A percentile compares a stretch with the other conserved stretches of the same genome.
These are phyloP conservation scores for Drosophila yooni DNA, from an alignment of 2,888 invertebrate species.

Conservation along the genomic window DNA sequence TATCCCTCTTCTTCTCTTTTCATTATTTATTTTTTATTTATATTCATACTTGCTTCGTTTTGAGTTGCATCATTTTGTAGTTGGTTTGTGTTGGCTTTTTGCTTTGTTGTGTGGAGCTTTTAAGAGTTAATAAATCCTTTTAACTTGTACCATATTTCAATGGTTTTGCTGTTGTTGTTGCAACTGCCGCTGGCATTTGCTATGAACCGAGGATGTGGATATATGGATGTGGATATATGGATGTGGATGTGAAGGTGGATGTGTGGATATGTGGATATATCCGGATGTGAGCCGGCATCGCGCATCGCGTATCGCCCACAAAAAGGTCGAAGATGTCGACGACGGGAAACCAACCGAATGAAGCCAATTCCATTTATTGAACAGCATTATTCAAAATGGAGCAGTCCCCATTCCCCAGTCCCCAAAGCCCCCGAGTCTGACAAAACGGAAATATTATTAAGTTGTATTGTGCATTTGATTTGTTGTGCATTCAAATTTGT, in stretches of 20 bases:
- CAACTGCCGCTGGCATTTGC: conserved; percentile 42
- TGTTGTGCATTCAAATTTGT: conserved; percentile 63
- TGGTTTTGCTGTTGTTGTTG: conserved; percentile 46
- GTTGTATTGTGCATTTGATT: conserved; percentile 69
- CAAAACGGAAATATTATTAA: conserved; percentile 69
- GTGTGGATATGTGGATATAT: conserved; percentile 51
- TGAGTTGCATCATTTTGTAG: conserved; percentile 29
- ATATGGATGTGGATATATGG: conserved; percentile 45
- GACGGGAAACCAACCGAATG: conserved; percentile 55
- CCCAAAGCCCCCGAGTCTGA: conserved; percentile 9
- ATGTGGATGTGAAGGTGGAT: conserved; percentile 51
- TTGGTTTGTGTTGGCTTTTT: conserved; percentile 48
- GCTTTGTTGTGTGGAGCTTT: conserved; percentile 75
- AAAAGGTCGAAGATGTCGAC: conserved; percentile 42
- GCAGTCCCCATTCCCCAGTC: background rate
- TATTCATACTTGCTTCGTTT: conserved; percentile 18
- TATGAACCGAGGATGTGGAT: conserved; percentile 57
- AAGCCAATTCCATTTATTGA: conserved; percentile 77
- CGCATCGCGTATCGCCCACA: conserved; percentile 31
- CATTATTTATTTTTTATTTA: conserved; percentile 30
- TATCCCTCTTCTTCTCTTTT: conserved; percentile 13
- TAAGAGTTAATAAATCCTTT: conserved; percentile 81
- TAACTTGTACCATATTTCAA: conserved; percentile 80
- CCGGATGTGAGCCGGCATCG: conserved; percentile 21
- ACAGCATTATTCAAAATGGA: conserved; percentile 72